Conservation (phyloP, 2,888 invertebrate genomes). For the Chloroclystis v-ata region DNA sequence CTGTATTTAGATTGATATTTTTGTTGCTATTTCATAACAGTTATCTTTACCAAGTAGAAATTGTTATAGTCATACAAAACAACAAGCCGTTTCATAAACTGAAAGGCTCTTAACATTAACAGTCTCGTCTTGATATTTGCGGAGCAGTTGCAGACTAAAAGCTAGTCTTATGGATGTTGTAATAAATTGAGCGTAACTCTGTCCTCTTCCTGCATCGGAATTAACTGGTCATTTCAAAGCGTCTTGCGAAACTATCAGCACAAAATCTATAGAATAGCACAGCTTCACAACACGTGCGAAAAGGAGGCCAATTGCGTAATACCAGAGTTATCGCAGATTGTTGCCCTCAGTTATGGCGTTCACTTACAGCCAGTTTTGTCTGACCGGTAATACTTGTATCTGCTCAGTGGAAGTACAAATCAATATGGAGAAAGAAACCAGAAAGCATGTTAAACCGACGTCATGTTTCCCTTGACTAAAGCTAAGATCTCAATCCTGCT, state of each 20-base stretch:
- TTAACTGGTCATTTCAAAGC: slow-evolving; percentile 31
- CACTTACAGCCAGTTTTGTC: slow-evolving; percentile 6
- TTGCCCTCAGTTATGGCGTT: slow-evolving; percentile 50
- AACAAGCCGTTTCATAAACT: neutral
- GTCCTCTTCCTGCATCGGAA: slow-evolving; percentile 28
- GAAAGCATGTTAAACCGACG: too few species aligned
- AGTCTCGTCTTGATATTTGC: neutral
- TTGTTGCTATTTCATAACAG: too few species aligned
- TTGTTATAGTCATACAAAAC: too few species aligned
- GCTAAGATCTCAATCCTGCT: too few species aligned
- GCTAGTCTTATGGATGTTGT: slow-evolving; percentile 10
- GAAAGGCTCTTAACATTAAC: neutral
- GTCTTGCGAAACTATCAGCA: slow-evolving; percentile 53
- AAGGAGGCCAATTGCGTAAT: slow-evolving; percentile 66
- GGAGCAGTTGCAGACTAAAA: slow-evolving; percentile 11
- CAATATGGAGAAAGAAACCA: too few species aligned
- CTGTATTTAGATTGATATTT: too few species aligned
- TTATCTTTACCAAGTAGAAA: too few species aligned
- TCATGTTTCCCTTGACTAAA: too few species aligned
- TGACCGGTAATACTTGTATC: neutral
- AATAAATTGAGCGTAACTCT: slow-evolving; percentile 25
- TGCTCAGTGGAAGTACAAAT: neutral
- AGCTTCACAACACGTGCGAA: slow-evolving; percentile 57
- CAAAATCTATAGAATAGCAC: slow-evolving; percentile 15
- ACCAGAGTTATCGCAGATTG: slow-evolving; percentile 61